These are phyloP conservation scores for Hypolimnas misippus DNA, from an alignment of 2,888 invertebrate species.

Conservation along the genomic window DNA sequence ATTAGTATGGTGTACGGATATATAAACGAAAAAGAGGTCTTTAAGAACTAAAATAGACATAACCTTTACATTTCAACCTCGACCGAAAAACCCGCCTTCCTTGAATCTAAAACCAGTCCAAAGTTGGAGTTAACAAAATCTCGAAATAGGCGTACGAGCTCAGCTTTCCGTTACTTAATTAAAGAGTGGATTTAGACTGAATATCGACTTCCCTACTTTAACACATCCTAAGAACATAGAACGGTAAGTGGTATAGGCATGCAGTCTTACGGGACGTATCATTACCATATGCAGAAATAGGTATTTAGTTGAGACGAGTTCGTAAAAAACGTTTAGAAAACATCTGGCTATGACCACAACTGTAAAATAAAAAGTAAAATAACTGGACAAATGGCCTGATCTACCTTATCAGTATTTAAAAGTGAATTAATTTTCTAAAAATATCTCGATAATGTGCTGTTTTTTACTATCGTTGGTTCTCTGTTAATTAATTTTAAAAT, in stretches of 20 bases:
- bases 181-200: constrained; percentile 58
- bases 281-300: constrained; percentile 11
- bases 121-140: constrained; percentile 24
- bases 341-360: neutral
- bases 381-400: neutral
- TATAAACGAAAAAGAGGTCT: too few relatives aligned
- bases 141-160: constrained; percentile 24
- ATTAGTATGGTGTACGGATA: too few relatives aligned
- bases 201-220: constrained; percentile 49
- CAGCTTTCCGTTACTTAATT: constrained; percentile 57
- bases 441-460: too few relatives aligned
- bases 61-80: neutral
- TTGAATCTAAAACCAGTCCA: constrained; percentile 6
- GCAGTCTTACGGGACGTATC: constrained; percentile 5
- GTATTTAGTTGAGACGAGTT: constrained; percentile 4
- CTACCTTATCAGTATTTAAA: too few relatives aligned
- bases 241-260: neutral
- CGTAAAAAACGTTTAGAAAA: constrained; percentile 6
- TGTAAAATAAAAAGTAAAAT: constrained; percentile 2
- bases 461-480: too few relatives aligned
- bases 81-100: neutral
- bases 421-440: too few relatives aligned
- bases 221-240: constrained; percentile 26
- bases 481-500: too few relatives aligned
- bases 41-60: neutral